Evolutionary conservation across 2,888 invertebrate genomes (phyloP), one percentile per base, ranked within the genome.

Genomic region (Amblyteles armatorius): DNA sequence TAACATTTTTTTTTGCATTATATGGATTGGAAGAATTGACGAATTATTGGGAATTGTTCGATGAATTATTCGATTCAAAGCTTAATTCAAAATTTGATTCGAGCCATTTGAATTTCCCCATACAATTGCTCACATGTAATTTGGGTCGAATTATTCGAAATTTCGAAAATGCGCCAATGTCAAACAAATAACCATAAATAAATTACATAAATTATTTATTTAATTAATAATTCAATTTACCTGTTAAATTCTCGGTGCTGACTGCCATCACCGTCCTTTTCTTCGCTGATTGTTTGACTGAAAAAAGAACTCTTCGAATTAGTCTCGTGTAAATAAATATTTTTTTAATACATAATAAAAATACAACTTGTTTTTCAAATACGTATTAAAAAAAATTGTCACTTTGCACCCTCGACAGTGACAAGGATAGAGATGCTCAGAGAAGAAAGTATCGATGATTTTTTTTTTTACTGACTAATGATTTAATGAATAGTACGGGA

Each of bases 211-310:
- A 29, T 29, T 3, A 29, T 36, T 9, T 36, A 52, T 52, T 60
- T 79, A 57, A 33, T 48, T 79, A 76, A 77, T 79, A 52, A 67
- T 44, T 76, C 0, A 40, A 92, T 94, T 94, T 93, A 95, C 95
- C 94, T 95, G 88, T 94, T 91, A 87, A 94, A 91, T 87, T 95
- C 95, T 87, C 95, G 95, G 91, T 95, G 95, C 82, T 94, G 94
- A 83, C 90, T 89, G 80, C 94, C 92, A 91, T 95, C 95, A 87
- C 93, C 94, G 90, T 96, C 96, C 90, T 95, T 95, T 89, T 96
- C 96, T 94, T 96, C 96, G 91, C 94, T 95, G 92, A 96, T 95
- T 86, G 96, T 96, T 95, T 96, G 96, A 94, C 96, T 96, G 95
- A 89, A 93, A 93, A 80, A 29, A 80, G 2, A 73, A 80, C 83